Conservation (phyloP, 30 jellyfish, hydroid and myxozoan species). For the Aurelia aurita complex sp. Pacific region DNA sequence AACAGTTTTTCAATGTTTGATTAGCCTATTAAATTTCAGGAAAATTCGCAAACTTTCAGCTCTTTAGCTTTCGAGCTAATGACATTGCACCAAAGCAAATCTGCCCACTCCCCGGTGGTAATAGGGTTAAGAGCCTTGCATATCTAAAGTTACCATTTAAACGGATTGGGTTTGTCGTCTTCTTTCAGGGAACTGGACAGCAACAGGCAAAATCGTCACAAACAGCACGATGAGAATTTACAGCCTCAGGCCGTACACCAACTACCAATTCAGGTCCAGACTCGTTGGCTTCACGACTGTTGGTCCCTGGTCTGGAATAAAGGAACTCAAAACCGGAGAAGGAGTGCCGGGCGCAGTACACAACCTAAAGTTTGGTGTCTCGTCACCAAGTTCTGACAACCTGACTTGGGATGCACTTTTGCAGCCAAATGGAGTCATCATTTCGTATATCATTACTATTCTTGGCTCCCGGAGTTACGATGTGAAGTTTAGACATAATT, state of each 20-base stretch:
- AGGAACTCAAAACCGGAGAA: slow-evolving; percentile 10
- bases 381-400: not conserved
- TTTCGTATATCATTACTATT: not conserved
- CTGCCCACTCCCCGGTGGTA: too few relatives aligned
- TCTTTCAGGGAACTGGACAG: slow-evolving; percentile 42
- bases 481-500: not conserved
- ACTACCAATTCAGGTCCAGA: slow-evolving; percentile 45
- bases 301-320: slow-evolving; percentile 54
- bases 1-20: too few relatives aligned
- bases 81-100: too few relatives aligned
- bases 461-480: slow-evolving; percentile 49
- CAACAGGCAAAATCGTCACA: not conserved
- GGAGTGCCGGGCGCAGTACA: slow-evolving; percentile 59
- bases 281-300: slow-evolving; percentile 7
- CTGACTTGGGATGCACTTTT: slow-evolving; percentile 50
- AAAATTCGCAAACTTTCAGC: too few relatives aligned
- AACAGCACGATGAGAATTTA: slow-evolving; percentile 5
- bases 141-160: too few relatives aligned
- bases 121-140: too few relatives aligned
- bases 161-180: too few relatives aligned
- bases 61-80: too few relatives aligned
- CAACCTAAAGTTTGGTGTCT: slow-evolving; percentile 6
- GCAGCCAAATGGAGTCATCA: slow-evolving; percentile 27
- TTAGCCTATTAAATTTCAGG: too few relatives aligned
- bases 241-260: slow-evolving; percentile 7